Base-by-base conservation (phyloP, 1,140 invertebrate species). In the Phthorimaea operculella region DNA sequence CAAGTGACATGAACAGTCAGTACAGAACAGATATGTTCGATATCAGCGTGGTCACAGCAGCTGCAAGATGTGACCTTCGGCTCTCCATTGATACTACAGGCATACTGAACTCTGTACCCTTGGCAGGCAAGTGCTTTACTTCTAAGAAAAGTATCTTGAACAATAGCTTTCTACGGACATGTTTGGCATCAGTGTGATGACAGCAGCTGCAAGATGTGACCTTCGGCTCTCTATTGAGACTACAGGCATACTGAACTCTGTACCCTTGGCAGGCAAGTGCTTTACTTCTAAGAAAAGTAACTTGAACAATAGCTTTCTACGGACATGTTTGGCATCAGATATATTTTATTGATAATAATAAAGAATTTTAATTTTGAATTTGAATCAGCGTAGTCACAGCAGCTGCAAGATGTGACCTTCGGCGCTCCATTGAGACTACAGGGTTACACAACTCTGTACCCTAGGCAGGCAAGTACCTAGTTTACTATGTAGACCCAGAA, bases 321-420 rank as follows among this genome's bases (percentile, higher is more conserved):
- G n/a, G n/a, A n/a, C n/a, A n/a, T n/a, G n/a, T 74, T 76, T 42
- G 74, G 70, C 1, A 67, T 70, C 57, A 64, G 64, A 50, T 76
- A n/a, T n/a, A n/a, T n/a, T n/a, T n/a, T n/a, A n/a, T n/a, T n/a
- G n/a, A n/a, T n/a, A n/a, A n/a, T n/a, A n/a, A n/a, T n/a, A n/a
- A n/a, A n/a, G n/a, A n/a, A n/a, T n/a, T n/a, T n/a, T n/a, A n/a
- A n/a, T n/a, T n/a, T n/a, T n/a, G n/a, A n/a, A n/a, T n/a, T n/a
- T 0, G 36, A 42, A 67, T 70, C 57, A 64, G 64, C n/a, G 39
- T 74, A 3, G 62, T 73, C 4, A 62, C 73, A 50, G 63, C 72
- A 0, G 65, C 68, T 5, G 58, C 66, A 11, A 52, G 56, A 33
- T 76, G 74, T 14, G 74, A 74, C 53, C 60, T 77, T 34, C 21